Base-by-base conservation (phyloP, 2,113 vertebrate genomes). In the Etia nguti region DNA sequence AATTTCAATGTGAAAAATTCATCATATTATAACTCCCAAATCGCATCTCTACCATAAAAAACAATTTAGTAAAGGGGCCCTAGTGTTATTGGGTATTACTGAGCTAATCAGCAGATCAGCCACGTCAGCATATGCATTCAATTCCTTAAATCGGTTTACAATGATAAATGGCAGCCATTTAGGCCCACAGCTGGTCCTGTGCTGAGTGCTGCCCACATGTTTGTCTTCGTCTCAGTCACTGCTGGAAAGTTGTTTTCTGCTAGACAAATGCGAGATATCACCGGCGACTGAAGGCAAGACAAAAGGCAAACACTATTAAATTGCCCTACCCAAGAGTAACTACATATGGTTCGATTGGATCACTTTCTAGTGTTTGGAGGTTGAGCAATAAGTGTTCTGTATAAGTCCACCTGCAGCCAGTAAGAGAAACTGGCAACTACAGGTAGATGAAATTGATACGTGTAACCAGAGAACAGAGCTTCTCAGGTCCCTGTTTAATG, bases 91-190 rank as follows among this genome's bases (percentile, higher is more conserved):
- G 55, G 52, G 87, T 83, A 89, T 84, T 91, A 94, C 80, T 75
- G 90, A 90, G 90, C 89, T 94, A 91, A 95, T 94, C 85, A 48
- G 86, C 88, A 84, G 62, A 95, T 93, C 86, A 79, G 77, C 84
- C 3, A n/a, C 10, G 26, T 95, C 95, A 93, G 94, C 95, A 94
- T 92, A 89, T 92, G 87, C 89, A 92, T 92, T 91, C 79, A 90
- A 34, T 88, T 88, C 86, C 88, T 93, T 92, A 92, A 95, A 94
- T 92, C 90, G 87, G 86, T 92, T 94, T 93, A 87, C 90, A 73
- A 46, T 95, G 95, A 96, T 95, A 89, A 95, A 96, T 95, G 91
- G 86, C 36, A 59, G 84, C 93, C 86, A 93, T 95, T 95, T 95
- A 88, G 89, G 41, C 85, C 87, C 50, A 82, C 95, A 96, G 95